phyloP scores from a whole-genome alignment of 2,888 invertebrate species.

The Eutolmus rufibarbis region DNA sequence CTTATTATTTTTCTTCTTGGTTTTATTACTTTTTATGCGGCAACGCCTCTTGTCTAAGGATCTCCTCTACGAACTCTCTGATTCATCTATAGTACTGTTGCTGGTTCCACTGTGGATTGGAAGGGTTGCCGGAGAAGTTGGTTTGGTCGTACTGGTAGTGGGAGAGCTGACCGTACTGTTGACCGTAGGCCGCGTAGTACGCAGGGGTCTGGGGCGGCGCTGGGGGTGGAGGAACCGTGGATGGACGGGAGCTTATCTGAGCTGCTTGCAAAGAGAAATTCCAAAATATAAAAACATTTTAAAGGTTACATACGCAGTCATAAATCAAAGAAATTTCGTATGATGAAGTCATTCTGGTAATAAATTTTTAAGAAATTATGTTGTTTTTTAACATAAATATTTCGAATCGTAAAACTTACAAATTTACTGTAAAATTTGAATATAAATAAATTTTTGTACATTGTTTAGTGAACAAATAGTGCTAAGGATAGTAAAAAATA shows the following conservation, averaged over 20 bases:
- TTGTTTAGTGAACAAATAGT: no score
- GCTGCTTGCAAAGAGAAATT: conserved; percentile 1
- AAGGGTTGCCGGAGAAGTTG: neutral
- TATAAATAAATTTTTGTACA: no score
- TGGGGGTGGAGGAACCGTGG: conserved; percentile 65
- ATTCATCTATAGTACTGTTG: conserved; percentile 50
- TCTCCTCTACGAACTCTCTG: conserved; percentile 48
- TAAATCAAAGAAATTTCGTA: neutral
- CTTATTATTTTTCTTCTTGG: neutral
- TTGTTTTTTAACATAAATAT: neutral
- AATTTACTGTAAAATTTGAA: no score
- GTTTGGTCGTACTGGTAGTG: conserved; percentile 42
- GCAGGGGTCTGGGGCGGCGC: conserved; percentile 42
- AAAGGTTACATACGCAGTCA: neutral
- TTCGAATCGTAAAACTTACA: no score
- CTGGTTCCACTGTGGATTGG: conserved; percentile 47
- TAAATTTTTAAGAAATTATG: neutral
- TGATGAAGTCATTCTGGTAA: neutral
- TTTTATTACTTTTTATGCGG: neutral
- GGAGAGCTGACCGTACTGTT: conserved; percentile 45
- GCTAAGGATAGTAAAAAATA: no score
- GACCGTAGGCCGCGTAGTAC: conserved; percentile 55
- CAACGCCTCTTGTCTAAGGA: conserved; percentile 48
- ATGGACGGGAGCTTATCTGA: conserved; percentile 42
- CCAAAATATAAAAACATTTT: neutral